These are phyloP conservation scores for Esox niger DNA, from an alignment of 2,113 vertebrate species.

Conservation along the genomic window DNA sequence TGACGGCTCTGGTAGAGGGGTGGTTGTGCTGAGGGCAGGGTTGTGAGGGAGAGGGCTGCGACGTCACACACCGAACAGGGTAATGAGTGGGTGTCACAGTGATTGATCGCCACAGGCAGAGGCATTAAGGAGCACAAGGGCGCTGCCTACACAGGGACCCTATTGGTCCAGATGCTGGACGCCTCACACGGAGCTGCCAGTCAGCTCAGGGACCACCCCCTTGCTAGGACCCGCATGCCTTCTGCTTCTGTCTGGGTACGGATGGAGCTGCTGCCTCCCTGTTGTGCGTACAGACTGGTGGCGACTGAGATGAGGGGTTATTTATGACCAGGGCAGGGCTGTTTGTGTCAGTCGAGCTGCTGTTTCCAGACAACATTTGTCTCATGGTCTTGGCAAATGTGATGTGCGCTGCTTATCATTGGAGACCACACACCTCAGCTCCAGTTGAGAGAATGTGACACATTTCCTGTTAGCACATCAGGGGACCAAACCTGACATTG, in stretches of 20 bases:
- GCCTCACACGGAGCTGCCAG: not conserved
- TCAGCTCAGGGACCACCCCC: not conserved
- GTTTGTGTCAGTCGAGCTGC: not conserved
- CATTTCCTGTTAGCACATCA: not conserved
- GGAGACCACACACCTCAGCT: not conserved
- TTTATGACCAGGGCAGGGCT: not conserved
- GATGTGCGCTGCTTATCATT: not conserved
- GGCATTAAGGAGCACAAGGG: not conserved
- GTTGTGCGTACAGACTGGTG: slow-evolving; percentile 4
- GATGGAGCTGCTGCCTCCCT: slow-evolving; percentile 7
- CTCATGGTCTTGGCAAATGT: not conserved
- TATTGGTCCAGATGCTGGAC: not conserved
- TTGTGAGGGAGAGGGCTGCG: not conserved
- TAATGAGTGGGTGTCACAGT: slow-evolving; percentile 9
- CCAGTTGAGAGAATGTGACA: not conserved
- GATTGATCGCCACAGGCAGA: not conserved
- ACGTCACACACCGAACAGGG: not conserved
- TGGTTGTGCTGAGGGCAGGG: not conserved
- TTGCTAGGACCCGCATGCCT: not conserved
- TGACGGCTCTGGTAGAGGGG: not conserved
- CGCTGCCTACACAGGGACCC: not conserved
- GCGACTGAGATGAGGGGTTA: not conserved
- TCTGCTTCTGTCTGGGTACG: slow-evolving; percentile 1
- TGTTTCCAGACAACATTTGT: not conserved
- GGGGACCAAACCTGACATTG: not conserved